These are phyloP conservation scores for Oryzias javanicus DNA, from an alignment of 2,113 vertebrate genomes.

Conservation along the genomic window DNA sequence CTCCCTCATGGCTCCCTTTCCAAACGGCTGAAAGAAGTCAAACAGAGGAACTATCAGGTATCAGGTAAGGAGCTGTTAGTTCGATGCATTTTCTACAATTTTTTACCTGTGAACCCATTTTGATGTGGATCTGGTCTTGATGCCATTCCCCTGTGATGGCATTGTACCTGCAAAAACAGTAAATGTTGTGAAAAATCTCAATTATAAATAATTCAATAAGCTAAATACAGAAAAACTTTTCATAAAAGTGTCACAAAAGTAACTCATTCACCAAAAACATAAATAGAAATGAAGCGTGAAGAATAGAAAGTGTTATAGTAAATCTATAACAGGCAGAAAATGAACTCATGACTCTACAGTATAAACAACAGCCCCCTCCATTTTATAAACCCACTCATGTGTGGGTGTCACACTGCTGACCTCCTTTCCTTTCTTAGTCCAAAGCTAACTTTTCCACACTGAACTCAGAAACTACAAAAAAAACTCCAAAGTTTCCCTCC, in stretches of 20 bases:
- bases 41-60: neutral
- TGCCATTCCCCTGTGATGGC: slow-evolving; percentile 89
- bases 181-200: neutral
- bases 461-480: neutral
- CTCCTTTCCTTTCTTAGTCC: neutral
- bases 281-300: no score
- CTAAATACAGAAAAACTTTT: neutral
- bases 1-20: slow-evolving; percentile 95
- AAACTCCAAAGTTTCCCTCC: neutral
- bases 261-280: neutral
- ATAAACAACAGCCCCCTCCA: slow-evolving; percentile 13
- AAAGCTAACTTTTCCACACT: neutral
- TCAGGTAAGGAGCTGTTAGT: neutral
- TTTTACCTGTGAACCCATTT: slow-evolving; percentile 90
- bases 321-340: no score
- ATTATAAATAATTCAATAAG: neutral
- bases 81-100: neutral
- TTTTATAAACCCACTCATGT: slow-evolving; percentile 8
- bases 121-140: slow-evolving; percentile 90
- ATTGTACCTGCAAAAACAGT: slow-evolving; percentile 82
- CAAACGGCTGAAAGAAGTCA: slow-evolving; percentile 84
- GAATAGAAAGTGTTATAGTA: no score
- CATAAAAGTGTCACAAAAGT: neutral
- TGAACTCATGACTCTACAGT: slow-evolving; percentile 7
- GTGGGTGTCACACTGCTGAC: neutral